phyloP scores from a whole-genome alignment of 2,888 invertebrate genomes.

The Marasmarcha lunaedactyla region DNA sequence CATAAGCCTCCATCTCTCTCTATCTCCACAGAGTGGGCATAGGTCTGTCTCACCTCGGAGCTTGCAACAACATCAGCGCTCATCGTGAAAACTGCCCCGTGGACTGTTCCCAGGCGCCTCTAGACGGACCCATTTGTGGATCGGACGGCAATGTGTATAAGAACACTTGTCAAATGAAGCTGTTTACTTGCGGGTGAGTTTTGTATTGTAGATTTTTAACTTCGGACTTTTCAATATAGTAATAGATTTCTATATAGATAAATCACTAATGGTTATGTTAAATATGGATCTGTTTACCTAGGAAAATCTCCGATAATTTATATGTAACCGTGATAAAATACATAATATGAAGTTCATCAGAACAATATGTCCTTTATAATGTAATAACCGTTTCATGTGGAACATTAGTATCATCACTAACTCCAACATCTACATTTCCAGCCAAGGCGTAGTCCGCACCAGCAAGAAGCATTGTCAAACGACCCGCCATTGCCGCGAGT shows the following conservation, averaged over 20 bases:
- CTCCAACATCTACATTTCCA: conserved; percentile 52
- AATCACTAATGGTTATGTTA: too few relatives aligned
- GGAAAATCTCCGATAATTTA: too few relatives aligned
- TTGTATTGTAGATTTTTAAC: too few relatives aligned
- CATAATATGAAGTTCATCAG: too few relatives aligned
- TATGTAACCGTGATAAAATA: too few relatives aligned
- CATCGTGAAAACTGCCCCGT: conserved; percentile 91
- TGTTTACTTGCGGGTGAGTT: conserved; percentile 86
- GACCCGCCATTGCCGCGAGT: conserved; percentile 90
- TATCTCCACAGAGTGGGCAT: conserved; percentile 76
- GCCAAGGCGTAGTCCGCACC: conserved; percentile 87
- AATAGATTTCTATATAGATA: too few relatives aligned
- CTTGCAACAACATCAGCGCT: conserved; percentile 82
- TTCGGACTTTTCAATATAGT: too few relatives aligned
- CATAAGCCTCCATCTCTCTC: too few relatives aligned
- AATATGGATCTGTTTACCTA: too few relatives aligned
- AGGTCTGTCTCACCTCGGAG: conserved; percentile 87
- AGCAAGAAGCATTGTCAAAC: conserved; percentile 93
- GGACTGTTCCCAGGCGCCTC: conserved; percentile 85
- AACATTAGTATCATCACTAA: too few relatives aligned
- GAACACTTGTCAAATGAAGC: conserved; percentile 93
- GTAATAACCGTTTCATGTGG: too few relatives aligned
- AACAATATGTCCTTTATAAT: too few relatives aligned
- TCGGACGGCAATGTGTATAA: conserved; percentile 94
- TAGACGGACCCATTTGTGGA: conserved; percentile 92